These are phyloP conservation scores for Tribolium madens DNA, from an alignment of 1,140 invertebrate genomes.

Conservation along the genomic window DNA sequence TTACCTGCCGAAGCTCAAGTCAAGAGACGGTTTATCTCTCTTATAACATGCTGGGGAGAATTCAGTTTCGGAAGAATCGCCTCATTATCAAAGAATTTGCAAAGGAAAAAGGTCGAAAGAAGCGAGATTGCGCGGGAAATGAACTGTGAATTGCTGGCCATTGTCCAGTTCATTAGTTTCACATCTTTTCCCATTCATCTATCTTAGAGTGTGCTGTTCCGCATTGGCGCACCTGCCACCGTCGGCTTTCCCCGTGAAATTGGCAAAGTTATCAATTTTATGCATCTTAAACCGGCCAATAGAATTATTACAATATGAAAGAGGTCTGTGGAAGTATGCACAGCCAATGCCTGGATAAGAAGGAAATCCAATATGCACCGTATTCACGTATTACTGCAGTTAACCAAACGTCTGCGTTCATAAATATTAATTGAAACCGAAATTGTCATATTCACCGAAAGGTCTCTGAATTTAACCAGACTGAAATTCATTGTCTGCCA, in stretches of 20 bases:
- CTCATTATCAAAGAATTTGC: slow-evolving; percentile 14
- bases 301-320: slow-evolving; percentile 56
- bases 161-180: slow-evolving; percentile 58
- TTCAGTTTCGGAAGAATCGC: neutral
- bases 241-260: slow-evolving; percentile 49
- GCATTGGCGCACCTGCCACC: slow-evolving; percentile 30
- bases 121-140: slow-evolving; percentile 49
- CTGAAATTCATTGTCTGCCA: slow-evolving; percentile 41
- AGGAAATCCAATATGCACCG: slow-evolving; percentile 25
- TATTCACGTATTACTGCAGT: slow-evolving; percentile 35
- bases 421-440: slow-evolving; percentile 44
- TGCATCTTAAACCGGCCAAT: slow-evolving; percentile 55
- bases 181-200: slow-evolving; percentile 54
- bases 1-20: neutral
- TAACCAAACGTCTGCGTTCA: slow-evolving; percentile 37
- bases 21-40: neutral
- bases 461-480: slow-evolving; percentile 30
- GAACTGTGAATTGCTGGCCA: slow-evolving; percentile 51
- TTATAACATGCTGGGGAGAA: neutral
- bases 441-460: slow-evolving; percentile 40
- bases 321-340: slow-evolving; percentile 11
- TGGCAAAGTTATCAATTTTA: slow-evolving; percentile 56
- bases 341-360: slow-evolving; percentile 13
- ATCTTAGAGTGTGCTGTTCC: slow-evolving; percentile 39
- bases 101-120: slow-evolving; percentile 12